Percentiles rank a stretch among this genome's conserved stretches.
These are phyloP conservation scores for Drosophila ezoana DNA, from an alignment of 2,888 invertebrate genomes.

Conservation along the genomic window DNA sequence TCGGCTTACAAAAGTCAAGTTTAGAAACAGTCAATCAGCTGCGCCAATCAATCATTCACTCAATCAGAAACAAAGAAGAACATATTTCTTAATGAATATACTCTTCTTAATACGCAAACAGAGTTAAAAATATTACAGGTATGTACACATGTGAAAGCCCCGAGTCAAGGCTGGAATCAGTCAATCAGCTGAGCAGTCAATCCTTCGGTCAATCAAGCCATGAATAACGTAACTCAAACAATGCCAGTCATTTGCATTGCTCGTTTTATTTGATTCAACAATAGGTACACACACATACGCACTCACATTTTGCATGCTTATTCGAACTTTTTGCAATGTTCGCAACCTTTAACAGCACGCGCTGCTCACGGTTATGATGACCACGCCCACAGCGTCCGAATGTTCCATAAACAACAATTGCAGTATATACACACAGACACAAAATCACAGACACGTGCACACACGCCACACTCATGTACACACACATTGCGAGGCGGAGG, in stretches of 20 bases:
- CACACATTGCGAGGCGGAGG: neutral
- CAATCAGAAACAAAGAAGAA: no score
- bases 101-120: no score
- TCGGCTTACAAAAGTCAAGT: conserved; percentile 13
- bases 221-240: conserved; percentile 39
- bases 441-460: conserved; percentile 3
- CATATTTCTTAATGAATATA: no score
- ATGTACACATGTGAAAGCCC: neutral
- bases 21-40: no score
- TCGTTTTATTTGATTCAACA: conserved; percentile 54
- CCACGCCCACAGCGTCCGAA: conserved; percentile 27
- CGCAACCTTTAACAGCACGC: conserved; percentile 32
- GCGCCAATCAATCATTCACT: no score
- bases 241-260: conserved; percentile 38
- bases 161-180: conserved; percentile 9
- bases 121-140: neutral
- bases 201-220: conserved; percentile 45
- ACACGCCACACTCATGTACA: neutral
- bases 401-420: conserved; percentile 14
- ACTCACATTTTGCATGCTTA: conserved; percentile 20
- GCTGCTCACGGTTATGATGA: conserved; percentile 9
- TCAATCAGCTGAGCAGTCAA: conserved; percentile 37
- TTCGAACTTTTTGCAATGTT: conserved; percentile 33
- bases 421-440: conserved; percentile 9
- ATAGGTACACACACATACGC: conserved; percentile 28